phyloP scores from a whole-genome alignment of 92 coral and sea anemone genomes.

The Heliopora coerulea region DNA sequence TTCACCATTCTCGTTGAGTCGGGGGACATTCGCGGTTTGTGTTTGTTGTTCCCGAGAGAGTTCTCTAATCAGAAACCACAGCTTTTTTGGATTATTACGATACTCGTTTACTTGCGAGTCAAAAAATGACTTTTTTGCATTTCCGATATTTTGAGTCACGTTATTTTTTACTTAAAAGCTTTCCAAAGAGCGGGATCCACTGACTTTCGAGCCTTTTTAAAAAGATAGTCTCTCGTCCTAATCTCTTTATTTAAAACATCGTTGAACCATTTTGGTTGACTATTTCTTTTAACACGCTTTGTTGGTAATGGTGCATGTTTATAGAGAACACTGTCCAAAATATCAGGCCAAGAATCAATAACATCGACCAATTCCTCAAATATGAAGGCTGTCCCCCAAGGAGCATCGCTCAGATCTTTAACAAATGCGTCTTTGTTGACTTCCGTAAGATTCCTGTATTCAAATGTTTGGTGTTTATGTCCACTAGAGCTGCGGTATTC shows the following conservation, averaged over 20 bases:
- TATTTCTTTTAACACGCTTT: conserved; percentile 32
- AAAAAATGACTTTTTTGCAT: conserved; percentile 17
- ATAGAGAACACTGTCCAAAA: conserved; percentile 3
- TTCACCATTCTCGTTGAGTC: conserved; percentile 22
- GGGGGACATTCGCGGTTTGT: background rate
- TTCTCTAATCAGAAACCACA: conserved; percentile 39
- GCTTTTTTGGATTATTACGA: conserved; percentile 19
- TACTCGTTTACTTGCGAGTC: conserved; percentile 20
- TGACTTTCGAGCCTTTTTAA: conserved; percentile 32
- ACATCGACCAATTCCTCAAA: conserved; percentile 24
- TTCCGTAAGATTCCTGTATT: conserved; percentile 28
- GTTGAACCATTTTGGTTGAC: conserved; percentile 41
- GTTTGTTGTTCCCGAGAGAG: conserved; percentile 6
- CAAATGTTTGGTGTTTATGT: conserved; percentile 21
- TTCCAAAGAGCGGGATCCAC: conserved; percentile 10
- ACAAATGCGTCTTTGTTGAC: conserved; percentile 21
- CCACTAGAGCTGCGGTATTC: background rate
- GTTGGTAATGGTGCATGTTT: conserved; percentile 20
- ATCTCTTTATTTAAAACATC: conserved; percentile 10
- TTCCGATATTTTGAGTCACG: conserved; percentile 11
- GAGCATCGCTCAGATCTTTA: conserved; percentile 16
- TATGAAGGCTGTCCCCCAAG: conserved; percentile 16
- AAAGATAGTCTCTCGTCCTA: conserved; percentile 11
- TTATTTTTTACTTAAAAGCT: conserved; percentile 10
- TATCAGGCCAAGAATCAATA: conserved; percentile 12